These are phyloP conservation scores for Melanotus villosus DNA, from an alignment of 2,888 invertebrate genomes.

Conservation along the genomic window DNA sequence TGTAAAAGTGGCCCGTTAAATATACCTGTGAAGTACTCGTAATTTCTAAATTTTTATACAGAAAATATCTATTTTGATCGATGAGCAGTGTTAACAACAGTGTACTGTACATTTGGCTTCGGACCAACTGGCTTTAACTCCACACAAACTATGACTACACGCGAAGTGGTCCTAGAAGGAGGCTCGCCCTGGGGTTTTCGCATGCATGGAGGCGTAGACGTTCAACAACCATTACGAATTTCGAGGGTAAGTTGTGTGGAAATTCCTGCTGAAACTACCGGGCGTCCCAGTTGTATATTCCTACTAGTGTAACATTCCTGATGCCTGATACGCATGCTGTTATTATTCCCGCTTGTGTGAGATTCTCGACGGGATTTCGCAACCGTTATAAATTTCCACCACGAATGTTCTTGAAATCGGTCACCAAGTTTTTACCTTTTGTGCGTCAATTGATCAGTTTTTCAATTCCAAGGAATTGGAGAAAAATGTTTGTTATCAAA, in stretches of 20 bases:
- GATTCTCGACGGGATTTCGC: not conserved
- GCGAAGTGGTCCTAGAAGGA: slow-evolving; percentile 83
- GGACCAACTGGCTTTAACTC: slow-evolving; percentile 47
- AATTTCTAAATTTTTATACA: slow-evolving; percentile 30
- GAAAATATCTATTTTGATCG: slow-evolving; percentile 54
- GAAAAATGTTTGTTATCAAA: no score
- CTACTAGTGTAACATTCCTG: not conserved
- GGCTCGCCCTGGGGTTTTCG: slow-evolving; percentile 93
- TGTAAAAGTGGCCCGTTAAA: not conserved
- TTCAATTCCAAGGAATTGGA: no score
- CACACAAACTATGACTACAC: slow-evolving; percentile 73
- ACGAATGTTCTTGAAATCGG: not conserved
- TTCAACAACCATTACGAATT: slow-evolving; percentile 83
- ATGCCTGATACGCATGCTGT: not conserved
- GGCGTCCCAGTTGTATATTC: not conserved
- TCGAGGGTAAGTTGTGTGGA: slow-evolving; percentile 77
- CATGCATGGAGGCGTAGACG: slow-evolving; percentile 87
- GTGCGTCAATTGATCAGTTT: not conserved
- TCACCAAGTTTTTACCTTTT: not conserved
- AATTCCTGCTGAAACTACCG: not conserved
- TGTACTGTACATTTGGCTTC: slow-evolving; percentile 50
- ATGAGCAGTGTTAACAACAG: slow-evolving; percentile 50
- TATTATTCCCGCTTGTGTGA: not conserved
- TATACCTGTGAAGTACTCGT: slow-evolving; percentile 7
- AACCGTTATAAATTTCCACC: not conserved